Base-by-base conservation (phyloP, 2,113 vertebrate genomes). In the Phaethon lepturus region DNA sequence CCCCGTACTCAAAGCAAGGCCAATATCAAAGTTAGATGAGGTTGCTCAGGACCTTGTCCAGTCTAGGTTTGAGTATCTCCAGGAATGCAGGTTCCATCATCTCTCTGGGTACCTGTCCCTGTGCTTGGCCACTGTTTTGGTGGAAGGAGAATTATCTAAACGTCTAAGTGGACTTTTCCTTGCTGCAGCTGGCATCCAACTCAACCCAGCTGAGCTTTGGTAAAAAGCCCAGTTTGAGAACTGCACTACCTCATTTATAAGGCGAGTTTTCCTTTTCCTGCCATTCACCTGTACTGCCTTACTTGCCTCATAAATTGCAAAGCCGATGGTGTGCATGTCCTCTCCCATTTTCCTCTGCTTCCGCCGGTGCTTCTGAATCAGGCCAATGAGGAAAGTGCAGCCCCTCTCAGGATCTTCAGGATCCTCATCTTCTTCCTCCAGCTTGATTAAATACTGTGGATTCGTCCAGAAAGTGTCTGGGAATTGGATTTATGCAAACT, bases 301-400 rank as follows among this genome's bases (percentile, higher is more conserved):
- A 71, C 98, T 71, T 93, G 98, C 99, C 99, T 99, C 99, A 9
- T 99, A 99, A 97, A 99, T 99, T 9, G 99, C 99, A 10, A 99
- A 99, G 69, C 99, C 99, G 0, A 99, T 98, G 47, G 99, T 99
- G 95, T 99, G 99, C 99, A 99, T 99, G 98, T 99, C 99, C 93
- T 99, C 98, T 13, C 99, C 99, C 69, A 98, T 98, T 95, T 99
- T 99, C 25, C 99, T 97, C 74, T 99, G 96, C 64, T 95, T 98
- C 33, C 99, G 96, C 24, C 99, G 98, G 97, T 99, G 99, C 98
- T 99, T 99, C 98, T 99, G 99, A 93, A 99, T 99, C 83, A 99
- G 98, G 69, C 99, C 99, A 16, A 99, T 96, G 50, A 99, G 98
- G 44, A 99, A 99, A 95, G 99, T 99, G 97, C 99, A 99, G 91